Conservation (phyloP, 2,797 vertebrate species). For the Poeciliopsis gracilis region DNA sequence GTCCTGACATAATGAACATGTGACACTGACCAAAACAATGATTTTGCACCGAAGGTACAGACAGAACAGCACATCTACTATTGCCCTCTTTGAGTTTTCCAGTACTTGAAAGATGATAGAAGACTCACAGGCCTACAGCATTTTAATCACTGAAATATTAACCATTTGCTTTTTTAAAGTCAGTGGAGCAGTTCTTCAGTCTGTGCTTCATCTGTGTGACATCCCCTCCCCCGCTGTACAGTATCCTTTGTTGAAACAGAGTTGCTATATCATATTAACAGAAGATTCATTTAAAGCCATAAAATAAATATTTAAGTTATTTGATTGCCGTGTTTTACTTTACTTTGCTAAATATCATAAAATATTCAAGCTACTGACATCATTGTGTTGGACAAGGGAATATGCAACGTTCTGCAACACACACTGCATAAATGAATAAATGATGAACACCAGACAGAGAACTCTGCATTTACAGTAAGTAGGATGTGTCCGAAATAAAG, state of each 20-base stretch:
- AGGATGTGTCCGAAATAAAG: not conserved
- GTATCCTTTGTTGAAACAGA: conserved; percentile 31
- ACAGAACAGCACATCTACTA: conserved; percentile 1
- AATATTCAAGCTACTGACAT: not conserved
- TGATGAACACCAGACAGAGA: not conserved
- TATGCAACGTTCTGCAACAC: not conserved
- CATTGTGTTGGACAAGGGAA: not conserved
- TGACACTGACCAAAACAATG: conserved; percentile 27
- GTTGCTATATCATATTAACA: conserved; percentile 38
- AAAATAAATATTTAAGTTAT: conserved; percentile 65
- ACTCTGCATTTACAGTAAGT: not conserved
- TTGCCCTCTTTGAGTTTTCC: conserved; percentile 16
- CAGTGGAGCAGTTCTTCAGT: conserved; percentile 37
- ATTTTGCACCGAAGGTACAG: conserved; percentile 26
- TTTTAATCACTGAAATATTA: conserved; percentile 57
- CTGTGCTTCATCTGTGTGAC: conserved; percentile 34
- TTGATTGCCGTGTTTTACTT: conserved; percentile 30
- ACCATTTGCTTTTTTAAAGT: conserved; percentile 42
- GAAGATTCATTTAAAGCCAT: conserved; percentile 56
- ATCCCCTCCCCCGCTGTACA: conserved; percentile 23
- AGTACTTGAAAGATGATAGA: conserved; percentile 41
- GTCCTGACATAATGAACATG: conserved; percentile 38
- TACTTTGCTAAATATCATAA: not conserved
- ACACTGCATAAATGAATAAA: not conserved
- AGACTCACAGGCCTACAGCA: conserved; percentile 31